A percentile compares a stretch with the other conserved stretches of the same genome.
Conservation (phyloP, 2,797 vertebrate species). For the Arctocebus calabarensis region DNA sequence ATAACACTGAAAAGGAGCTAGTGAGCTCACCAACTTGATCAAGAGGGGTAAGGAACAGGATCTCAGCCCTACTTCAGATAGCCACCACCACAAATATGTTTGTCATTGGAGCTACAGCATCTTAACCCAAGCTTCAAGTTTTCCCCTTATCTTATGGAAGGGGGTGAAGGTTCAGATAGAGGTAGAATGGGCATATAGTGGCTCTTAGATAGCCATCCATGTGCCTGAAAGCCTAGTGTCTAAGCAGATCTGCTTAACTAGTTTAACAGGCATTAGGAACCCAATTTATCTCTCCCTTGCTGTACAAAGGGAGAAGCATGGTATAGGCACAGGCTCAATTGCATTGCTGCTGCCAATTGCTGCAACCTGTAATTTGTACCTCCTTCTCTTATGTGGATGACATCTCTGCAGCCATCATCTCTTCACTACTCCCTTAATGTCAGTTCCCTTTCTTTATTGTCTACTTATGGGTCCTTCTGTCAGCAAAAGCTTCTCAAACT, state of each 20-base stretch:
- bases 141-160: not conserved
- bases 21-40: not conserved
- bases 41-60: not conserved
- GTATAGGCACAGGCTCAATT: not conserved
- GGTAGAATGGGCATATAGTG: not conserved
- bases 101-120: not conserved
- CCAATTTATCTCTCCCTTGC: not conserved
- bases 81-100: not conserved
- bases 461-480: conserved; percentile 13
- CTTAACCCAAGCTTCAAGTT: not conserved
- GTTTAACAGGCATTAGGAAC: conserved; percentile 35
- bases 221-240: conserved; percentile 4
- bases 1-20: not conserved
- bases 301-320: not conserved
- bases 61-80: not conserved
- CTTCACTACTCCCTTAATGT: not conserved
- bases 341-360: not conserved
- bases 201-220: not conserved
- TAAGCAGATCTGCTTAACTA: conserved; percentile 18
- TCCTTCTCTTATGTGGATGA: not conserved
- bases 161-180: not conserved
- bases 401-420: not conserved
- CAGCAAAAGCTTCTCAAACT: conserved; percentile 46
- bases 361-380: not conserved
- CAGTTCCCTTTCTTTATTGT: not conserved